phyloP scores from a whole-genome alignment of 2,888 invertebrate genomes.

The Watsonalla binaria region DNA sequence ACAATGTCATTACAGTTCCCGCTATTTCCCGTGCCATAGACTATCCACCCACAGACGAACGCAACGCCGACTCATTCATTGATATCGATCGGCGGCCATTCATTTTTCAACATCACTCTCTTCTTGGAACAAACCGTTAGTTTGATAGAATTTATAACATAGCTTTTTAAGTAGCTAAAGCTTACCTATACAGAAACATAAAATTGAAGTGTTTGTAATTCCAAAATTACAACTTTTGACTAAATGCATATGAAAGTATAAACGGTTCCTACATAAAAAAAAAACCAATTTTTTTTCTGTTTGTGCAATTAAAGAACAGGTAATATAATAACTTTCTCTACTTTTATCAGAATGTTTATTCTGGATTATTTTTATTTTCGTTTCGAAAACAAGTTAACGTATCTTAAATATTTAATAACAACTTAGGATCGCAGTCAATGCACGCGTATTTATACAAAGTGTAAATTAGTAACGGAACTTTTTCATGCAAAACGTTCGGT shows the following conservation, averaged over 20 bases:
- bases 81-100: constrained; percentile 37
- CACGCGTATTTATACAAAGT: not conserved
- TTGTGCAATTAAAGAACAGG: too few relatives aligned
- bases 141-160: constrained; percentile 3
- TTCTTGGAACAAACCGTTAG: constrained; percentile 16
- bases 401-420: too few relatives aligned
- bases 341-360: not conserved
- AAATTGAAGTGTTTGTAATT: too few relatives aligned
- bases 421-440: not conserved
- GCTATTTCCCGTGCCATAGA: not conserved
- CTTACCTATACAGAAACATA: too few relatives aligned
- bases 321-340: too few relatives aligned
- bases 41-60: constrained; percentile 3
- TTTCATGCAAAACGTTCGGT: not conserved
- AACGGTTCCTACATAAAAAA: too few relatives aligned
- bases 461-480: not conserved
- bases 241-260: too few relatives aligned
- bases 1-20: not conserved
- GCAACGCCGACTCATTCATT: constrained; percentile 20
- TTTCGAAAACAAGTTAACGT: too few relatives aligned
- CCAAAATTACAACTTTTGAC: too few relatives aligned
- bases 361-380: too few relatives aligned
- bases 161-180: not conserved
- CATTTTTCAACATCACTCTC: constrained; percentile 35
- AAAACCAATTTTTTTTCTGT: too few relatives aligned